A percentile compares a stretch with the other conserved stretches of the same genome.
Evolutionary conservation across 2,797 vertebrate species (phyloP).

Genomic region (Cichlasoma orientale): DNA sequence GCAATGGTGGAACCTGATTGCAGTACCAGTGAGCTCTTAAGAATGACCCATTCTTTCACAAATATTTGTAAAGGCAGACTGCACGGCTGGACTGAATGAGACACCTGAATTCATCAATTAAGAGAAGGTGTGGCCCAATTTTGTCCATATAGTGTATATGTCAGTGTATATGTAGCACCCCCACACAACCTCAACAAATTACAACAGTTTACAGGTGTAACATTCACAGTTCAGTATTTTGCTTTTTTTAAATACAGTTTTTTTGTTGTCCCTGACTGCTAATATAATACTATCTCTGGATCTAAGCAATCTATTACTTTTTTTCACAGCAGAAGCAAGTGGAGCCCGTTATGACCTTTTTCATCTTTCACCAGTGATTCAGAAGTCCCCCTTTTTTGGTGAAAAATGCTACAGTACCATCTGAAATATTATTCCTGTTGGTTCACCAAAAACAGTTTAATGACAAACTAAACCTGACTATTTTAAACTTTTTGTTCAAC

Average conservation of each 20-base stretch:
- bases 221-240: too few relatives aligned
- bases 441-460: background rate
- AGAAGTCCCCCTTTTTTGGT: slow-evolving; percentile 8
- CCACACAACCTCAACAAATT: background rate
- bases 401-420: slow-evolving; percentile 23
- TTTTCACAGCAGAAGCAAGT: background rate
- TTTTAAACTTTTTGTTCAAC: background rate
- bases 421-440: slow-evolving; percentile 21
- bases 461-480: slow-evolving; percentile 3
- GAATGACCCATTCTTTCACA: background rate
- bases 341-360: background rate
- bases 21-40: background rate
- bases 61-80: background rate
- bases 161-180: background rate
- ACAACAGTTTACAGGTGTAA: background rate
- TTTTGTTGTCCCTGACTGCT: background rate
- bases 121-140: background rate
- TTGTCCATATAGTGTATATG: background rate
- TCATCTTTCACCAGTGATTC: slow-evolving; percentile 17
- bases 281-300: background rate
- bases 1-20: too few relatives aligned
- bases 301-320: background rate
- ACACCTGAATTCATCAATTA: background rate
- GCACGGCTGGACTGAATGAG: background rate
- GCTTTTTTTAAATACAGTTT: too few relatives aligned